Base-by-base conservation (phyloP, 2,113 vertebrate genomes). In the Phylloscopus trochilus region DNA sequence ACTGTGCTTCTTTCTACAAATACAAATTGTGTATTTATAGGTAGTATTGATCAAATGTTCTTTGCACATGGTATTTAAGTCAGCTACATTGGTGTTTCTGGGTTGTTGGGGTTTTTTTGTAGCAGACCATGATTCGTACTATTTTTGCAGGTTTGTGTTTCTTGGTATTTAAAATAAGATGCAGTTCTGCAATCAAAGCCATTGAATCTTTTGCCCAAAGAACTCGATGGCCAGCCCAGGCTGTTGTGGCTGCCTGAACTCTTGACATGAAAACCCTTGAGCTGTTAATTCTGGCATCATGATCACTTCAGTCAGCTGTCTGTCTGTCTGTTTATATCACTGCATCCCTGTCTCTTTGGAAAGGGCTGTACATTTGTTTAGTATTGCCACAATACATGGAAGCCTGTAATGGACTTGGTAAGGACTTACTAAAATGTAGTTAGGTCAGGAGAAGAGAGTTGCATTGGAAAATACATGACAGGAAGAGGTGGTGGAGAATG, bases 31-130 rank as follows among this genome's bases (percentile, higher is more conserved):
- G 90, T 97, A 97, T 98, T 97, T 98, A 97, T 97, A 93, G 96
- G 91, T 96, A 96, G 96, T 79, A 92, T 95, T 87, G 96, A 97
- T 90, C 84, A 73, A 39, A 70, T 91, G 76, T 97, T 96, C 90
- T 98, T 95, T 94, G 89, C 92, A 96, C 94, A 33, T 97, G 95
- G 93, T 95, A 95, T 97, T 97, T 97, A 98, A 95, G 76, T 81
- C 64, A 92, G 95, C 94, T 96, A 90, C 96, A 94, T 97, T 97
- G 94, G 84, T 97, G 91, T 94, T 94, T 84, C 33, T 67, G 49
- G 43, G 63, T 31, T 44, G 27, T 19, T 62, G 16, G 9, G 1
- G 27, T 55, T 58, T 93, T 41, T 91, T 77, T n/a, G 37, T 92
- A 93, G 72, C 59, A 92, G 88, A 69, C 82, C 73, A 37, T 94